Percentiles rank a stretch among this genome's conserved stretches.
phyloP scores from a whole-genome alignment of 2,113 vertebrate genomes.

The Lynx canadensis region DNA sequence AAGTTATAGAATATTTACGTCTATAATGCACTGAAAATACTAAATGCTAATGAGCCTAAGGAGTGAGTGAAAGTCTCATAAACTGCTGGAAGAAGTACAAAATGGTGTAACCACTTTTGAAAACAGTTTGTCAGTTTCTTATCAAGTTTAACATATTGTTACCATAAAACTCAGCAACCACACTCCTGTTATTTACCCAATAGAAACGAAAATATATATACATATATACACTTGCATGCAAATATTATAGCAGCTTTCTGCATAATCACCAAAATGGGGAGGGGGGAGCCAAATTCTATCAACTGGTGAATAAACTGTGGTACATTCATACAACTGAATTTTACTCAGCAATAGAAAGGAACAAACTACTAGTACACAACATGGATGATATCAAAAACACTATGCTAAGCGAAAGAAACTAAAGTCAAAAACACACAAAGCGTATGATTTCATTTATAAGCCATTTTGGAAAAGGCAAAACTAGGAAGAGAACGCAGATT shows the following conservation, averaged over 20 bases:
- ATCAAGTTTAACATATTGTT: not conserved
- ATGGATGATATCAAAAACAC: not conserved
- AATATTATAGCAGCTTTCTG: not conserved
- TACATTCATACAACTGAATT: not conserved
- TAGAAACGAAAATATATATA: not conserved
- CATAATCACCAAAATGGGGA: not conserved
- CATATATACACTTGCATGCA: not conserved
- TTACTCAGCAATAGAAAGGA: not conserved
- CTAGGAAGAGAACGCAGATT: not conserved
- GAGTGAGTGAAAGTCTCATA: not conserved
- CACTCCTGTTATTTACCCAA: not conserved
- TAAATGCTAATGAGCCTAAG: not conserved
- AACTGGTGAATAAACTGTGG: not conserved
- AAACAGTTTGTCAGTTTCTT: not conserved
- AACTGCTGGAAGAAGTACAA: not conserved
- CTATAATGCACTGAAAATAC: not conserved
- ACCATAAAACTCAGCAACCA: not conserved
- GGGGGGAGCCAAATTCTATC: not conserved
- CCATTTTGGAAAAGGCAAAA: not conserved
- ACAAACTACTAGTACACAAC: not conserved
- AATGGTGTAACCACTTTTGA: not conserved
- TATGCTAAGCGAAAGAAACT: not conserved
- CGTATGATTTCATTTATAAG: not conserved
- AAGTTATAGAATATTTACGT: not conserved
- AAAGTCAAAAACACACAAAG: not conserved